Base-by-base conservation (phyloP, 1,140 invertebrate genomes). In the Neoseiulus cucumeris region DNA sequence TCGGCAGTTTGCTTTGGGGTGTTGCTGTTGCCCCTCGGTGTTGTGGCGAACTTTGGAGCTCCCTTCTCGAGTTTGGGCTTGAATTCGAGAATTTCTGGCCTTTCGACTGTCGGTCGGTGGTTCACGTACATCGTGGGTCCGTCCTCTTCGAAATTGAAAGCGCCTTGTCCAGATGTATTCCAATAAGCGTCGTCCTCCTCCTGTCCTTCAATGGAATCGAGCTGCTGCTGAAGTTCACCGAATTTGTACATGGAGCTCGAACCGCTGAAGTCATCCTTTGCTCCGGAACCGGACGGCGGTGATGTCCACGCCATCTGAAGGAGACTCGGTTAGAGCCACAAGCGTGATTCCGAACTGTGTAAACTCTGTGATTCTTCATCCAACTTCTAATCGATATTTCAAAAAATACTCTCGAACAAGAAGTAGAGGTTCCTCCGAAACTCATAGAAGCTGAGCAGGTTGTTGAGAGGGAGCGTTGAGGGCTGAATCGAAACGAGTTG, bases 111-210 rank as follows among this genome's bases (percentile, higher is more conserved):
- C 25, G 33, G 25, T 25, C 25, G 17, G 25, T 14, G 14, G 14
- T 25, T 25, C 22, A 33, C 51, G 6, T 29, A 29, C 51, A 59
- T 59, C 4, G 51, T 59, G 25, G 51, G 51, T 33, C 51, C 51
- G 22, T 59, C 51, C 22, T 59, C 51, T 33, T 59, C 51, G 51
- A 59, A 59, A 25, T 59, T 59, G 51, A 59, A 59, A 17, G 14
- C 51, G 25, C 33, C 33, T 9, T 59, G 51, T 14, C 33, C 14
- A 2, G 51, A 59, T 14, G 25, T 59, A 25, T 59, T 59, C 51
- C 51, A 59, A 20, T 59, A 59, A 2, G 51, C 25, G 22, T 59
- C 51, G 22, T 59, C 51, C 33, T 59, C 51, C 14, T 59, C 51
- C 51, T 59, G 25, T 17, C 51, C 51, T 25, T 59, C 51, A 2